Evolutionary conservation across 2,113 vertebrate species (phyloP).

Genomic region (Pachyramphus minor): DNA sequence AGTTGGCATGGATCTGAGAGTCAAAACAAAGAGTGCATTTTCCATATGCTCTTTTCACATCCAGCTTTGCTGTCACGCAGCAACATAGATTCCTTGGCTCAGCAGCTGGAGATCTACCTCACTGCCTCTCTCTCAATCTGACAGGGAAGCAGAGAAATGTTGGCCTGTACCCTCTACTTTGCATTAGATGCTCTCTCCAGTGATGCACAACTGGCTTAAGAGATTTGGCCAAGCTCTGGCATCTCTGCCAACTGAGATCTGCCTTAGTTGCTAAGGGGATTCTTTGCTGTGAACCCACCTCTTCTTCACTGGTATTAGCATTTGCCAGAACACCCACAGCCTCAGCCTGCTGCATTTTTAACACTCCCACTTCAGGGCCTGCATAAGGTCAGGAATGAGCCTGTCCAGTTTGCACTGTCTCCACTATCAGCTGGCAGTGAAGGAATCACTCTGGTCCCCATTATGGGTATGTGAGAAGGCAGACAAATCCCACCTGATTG

Average conservation of each 20-base stretch:
- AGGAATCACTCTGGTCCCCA: background rate
- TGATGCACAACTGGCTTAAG: background rate
- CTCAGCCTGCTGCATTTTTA: background rate
- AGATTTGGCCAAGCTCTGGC: background rate
- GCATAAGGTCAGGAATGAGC: background rate
- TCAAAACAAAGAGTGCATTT: background rate
- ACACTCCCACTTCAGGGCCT: background rate
- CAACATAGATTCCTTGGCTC: background rate
- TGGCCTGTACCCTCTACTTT: background rate
- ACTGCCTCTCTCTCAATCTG: background rate
- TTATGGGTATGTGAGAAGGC: background rate
- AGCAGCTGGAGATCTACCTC: background rate
- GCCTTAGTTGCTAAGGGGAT: background rate
- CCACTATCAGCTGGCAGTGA: background rate
- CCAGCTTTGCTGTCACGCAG: background rate
- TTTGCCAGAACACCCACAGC: background rate
- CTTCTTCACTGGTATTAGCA: background rate
- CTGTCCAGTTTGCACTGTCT: background rate
- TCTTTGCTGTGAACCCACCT: background rate
- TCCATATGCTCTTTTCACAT: background rate
- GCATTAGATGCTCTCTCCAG: background rate
- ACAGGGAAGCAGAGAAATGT: background rate
- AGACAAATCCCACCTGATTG: background rate
- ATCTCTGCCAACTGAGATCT: background rate
- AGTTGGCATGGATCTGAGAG: slow-evolving; percentile 93